A percentile compares a stretch with the other conserved stretches of the same genome.
phyloP scores from a whole-genome alignment of 2,888 invertebrate genomes.

The Panopea generosa region DNA sequence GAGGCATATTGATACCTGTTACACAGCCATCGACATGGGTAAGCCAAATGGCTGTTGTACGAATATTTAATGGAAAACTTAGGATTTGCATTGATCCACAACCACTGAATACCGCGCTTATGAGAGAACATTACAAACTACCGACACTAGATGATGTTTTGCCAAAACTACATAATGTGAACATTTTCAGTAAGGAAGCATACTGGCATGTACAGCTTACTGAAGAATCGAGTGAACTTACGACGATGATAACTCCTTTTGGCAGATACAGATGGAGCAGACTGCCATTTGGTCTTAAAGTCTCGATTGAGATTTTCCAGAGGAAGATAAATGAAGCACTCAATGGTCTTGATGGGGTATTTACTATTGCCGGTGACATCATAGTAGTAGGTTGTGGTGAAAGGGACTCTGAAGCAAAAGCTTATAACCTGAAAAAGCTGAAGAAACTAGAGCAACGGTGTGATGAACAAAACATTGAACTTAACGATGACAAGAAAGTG shows the following conservation, averaged over 20 bases:
- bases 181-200: conserved; percentile 61
- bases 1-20: conserved; percentile 12
- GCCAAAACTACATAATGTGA: conserved; percentile 56
- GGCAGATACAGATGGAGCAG: conserved; percentile 52
- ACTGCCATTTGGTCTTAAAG: conserved; percentile 45
- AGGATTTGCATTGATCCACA: conserved; percentile 60
- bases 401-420: too few relatives aligned
- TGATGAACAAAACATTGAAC: too few relatives aligned
- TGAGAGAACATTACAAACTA: conserved; percentile 46
- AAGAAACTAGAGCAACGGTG: too few relatives aligned
- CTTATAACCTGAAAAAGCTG: too few relatives aligned
- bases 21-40: conserved; percentile 22
- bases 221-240: conserved; percentile 50
- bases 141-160: conserved; percentile 64
- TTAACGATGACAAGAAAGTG: too few relatives aligned
- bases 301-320: conserved; percentile 58
- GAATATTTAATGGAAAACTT: conserved; percentile 30
- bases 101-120: conserved; percentile 52
- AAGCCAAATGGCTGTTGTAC: conserved; percentile 35
- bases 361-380: conserved; percentile 44
- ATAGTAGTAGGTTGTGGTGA: too few relatives aligned
- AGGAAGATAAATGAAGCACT: conserved; percentile 44
- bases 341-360: conserved; percentile 28
- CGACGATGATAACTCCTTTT: conserved; percentile 65
- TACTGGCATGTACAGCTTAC: conserved; percentile 61